Evolutionary conservation across 1,140 invertebrate genomes (phyloP), one percentile per base, ranked within the genome.

Genomic region (Yoshiicerus persimilis): DNA sequence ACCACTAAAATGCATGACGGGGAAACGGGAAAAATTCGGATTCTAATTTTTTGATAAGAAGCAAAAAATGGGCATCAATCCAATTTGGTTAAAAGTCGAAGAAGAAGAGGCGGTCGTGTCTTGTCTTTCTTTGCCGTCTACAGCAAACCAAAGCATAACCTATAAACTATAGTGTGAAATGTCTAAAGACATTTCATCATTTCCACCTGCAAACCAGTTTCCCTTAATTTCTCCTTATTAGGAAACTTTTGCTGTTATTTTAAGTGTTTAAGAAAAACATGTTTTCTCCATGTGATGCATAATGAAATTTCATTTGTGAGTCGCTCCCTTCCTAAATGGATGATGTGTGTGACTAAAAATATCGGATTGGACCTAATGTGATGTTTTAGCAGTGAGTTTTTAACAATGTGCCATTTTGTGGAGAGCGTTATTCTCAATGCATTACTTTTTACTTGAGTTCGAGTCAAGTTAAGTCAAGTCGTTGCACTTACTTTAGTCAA

Each of bases 21-120:
- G 56, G 88, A 87, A 84, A 85, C 56, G 88, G 88, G 56, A 64
- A 87, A 89, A 87, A 86, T 87, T 84, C 80, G 86, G 86, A 89
- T 90, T 90, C 89, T 90, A 88, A 88, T 89, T 90, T 90, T 89
- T 90, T 89, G 88, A 90, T 89, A 90, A 90, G 89, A 64, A 89
- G 75, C 87, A 87, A 88, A 89, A 90, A 89, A 88, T 88, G 88
- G 86, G 89, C 89, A 90, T 89, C 87, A 88, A 89, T 90, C 89
- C 89, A 90, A 90, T 90, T 90, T 90, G 86, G 86, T 90, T 89
- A 88, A 90, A 88, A 90, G 87, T 90, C 87, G 77, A 75, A 84
- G 41, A 84, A 32, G 75, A 10, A 38, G 75, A 80, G 75, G 75
- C 75, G 75, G 75, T 80, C 34, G 75, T 80, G 75, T 80, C 75